A percentile compares a stretch with the other conserved stretches of the same genome.
Conservation (phyloP, 2,797 vertebrate species). For the Cyclopterus lumpus region DNA sequence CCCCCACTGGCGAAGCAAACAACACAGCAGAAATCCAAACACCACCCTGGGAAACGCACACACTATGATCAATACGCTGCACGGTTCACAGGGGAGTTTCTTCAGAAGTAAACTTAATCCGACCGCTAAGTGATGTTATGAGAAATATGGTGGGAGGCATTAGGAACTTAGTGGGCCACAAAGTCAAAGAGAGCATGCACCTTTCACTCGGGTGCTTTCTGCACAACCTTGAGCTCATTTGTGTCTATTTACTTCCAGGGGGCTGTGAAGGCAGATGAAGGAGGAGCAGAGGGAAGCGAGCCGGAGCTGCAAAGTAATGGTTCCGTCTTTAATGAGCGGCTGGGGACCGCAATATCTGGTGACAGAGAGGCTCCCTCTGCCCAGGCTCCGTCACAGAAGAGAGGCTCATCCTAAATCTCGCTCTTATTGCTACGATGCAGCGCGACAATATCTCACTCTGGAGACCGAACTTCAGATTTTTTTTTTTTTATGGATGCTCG, state of each 20-base stretch:
- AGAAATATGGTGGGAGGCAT: conserved; percentile 58
- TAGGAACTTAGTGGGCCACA: conserved; percentile 65
- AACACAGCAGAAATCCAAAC: conserved; percentile 33
- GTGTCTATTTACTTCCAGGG: conserved; percentile 73
- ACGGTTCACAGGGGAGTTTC: conserved; percentile 55
- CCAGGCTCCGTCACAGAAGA: conserved; percentile 66
- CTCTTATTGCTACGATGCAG: conserved; percentile 65
- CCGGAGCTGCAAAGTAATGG: conserved; percentile 62
- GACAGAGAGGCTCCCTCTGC: conserved; percentile 62
- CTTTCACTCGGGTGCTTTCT: conserved; percentile 37
- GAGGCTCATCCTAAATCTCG: conserved; percentile 75
- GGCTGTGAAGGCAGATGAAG: conserved; percentile 49
- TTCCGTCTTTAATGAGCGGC: conserved; percentile 65
- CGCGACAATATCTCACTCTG: conserved; percentile 63
- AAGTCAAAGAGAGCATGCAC: conserved; percentile 43
- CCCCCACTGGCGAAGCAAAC: conserved; percentile 24
- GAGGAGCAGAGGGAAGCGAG: conserved; percentile 41
- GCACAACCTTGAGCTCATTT: conserved; percentile 56
- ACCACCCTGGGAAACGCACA: conserved; percentile 24
- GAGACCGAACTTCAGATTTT: conserved; percentile 64
- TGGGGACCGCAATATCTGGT: conserved; percentile 66
- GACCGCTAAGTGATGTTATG: conserved; percentile 55
- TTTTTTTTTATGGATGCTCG: conserved; percentile 76
- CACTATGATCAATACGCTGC: conserved; percentile 43
- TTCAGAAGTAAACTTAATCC: conserved; percentile 53